Base-by-base conservation (phyloP, 1,140 invertebrate genomes). In the Atta texana region DNA sequence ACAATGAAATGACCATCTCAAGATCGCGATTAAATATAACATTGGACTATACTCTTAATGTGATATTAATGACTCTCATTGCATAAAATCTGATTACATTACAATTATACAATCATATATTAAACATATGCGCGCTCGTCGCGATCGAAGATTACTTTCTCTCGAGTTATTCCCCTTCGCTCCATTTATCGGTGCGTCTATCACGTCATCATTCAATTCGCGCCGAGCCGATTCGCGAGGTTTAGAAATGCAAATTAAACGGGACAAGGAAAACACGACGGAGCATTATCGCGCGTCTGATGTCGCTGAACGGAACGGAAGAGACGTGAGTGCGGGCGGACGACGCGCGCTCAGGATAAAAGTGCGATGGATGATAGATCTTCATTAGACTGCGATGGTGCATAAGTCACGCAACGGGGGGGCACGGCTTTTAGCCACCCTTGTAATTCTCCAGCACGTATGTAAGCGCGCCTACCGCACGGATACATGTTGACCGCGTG, bases 391-490 rank as follows among this genome's bases (percentile, higher is more conserved):
- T 69, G 55, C 74, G 77, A 75, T 51, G 87, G 31, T 91, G 89
- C 86, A 92, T 93, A 93, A 93, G 92, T 94, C 93, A 93, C 93
- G 90, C 92, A 59, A 87, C 75, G 75, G 92, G 91, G 91, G 90
- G 91, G 63, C 76, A 57, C 80, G 85, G 90, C 87, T 92, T 90
- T 93, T 89, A 93, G 91, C 91, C 90, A 93, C 92, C 92, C 92
- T 92, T 85, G 72, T 92, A 88, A 93, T 92, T 92, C 89, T 92
- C 87, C 75, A 76, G 92, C 93, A 93, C 92, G 93, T 93, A 93
- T 71, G 85, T 69, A 69, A 69, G 72, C 57, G 34, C 51, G 78
- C n/a, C 49, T 39, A 85, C 51, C 63, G 31, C 28, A 39, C 16
- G 85, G 31, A 72, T 53, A 69, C 51, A 55, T 87, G 87, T 91